Evolutionary conservation across 35 echinoderm and acorn worm species (phyloP), one percentile per base, ranked within the genome.

Genomic region (Acanthaster planci): DNA sequence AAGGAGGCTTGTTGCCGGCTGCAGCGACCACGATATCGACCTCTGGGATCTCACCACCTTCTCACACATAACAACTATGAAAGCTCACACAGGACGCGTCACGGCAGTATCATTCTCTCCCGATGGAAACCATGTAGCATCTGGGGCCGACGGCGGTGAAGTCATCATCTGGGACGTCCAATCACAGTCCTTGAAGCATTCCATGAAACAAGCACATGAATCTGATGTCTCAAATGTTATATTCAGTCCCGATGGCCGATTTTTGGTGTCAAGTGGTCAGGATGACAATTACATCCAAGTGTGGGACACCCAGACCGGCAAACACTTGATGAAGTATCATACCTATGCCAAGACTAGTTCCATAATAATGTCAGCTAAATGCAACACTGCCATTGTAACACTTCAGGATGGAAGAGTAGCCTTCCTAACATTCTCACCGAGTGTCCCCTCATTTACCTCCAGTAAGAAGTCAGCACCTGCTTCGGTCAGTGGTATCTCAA

Each of bases 101-200:
- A 34, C 16, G 34, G 29, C 81, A 59, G 34, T 58, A 16, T 29
- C 29, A n/a, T 83, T 83, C 35, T 59, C 52, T 0, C 53, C 81
- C 2, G 36, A 83, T 16, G 26, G 53, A 19, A 40, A 54, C 18
- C 32, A 17, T 0, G 35, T 38, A 2, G 81, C 81, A 57, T 83
- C 81, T 3, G 81, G 81, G 56, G 81, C 81, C 29, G 35, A 32
- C 16, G 81, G 56, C 22, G 81, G 81, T 31, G 81, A 83, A 31
- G 53, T 59, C 29, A 51, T 83, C n/a, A 35, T 83, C 35, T 83
- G 81, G 81, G 56, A 51, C 37, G 55, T 59, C 53, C 30, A 57
- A 60, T 59, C 81, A 19, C 9, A 60, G 38, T 36, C 23, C 0
- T 18, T 60, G 34, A 36, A 58, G 54, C 81, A 83, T 83, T 57